Evolutionary conservation across 2,888 invertebrate genomes (phyloP).

Genomic region (Colostygia pectinataria): DNA sequence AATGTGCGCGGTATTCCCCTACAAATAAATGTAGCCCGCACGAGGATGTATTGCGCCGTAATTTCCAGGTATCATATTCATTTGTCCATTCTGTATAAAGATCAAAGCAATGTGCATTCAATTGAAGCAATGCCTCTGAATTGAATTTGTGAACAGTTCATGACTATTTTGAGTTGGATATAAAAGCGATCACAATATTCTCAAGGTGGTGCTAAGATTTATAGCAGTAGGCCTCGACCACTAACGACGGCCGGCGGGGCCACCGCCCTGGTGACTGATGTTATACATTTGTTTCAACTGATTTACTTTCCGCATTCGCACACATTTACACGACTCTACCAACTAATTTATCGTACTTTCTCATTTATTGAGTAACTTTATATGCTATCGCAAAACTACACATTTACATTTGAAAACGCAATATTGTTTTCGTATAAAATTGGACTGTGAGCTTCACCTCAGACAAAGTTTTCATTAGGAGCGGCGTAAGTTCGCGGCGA

Average conservation of each 20-base stretch:
- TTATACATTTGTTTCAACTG: conserved; percentile 78
- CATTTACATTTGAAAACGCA: conserved; percentile 22
- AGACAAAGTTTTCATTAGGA: conserved; percentile 77
- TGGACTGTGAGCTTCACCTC: conserved; percentile 57
- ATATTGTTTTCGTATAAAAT: conserved; percentile 55
- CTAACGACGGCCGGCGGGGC: conserved; percentile 68
- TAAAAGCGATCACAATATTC: conserved; percentile 56
- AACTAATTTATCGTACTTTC: conserved; percentile 49
- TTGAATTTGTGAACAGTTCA: conserved; percentile 7
- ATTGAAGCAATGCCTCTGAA: conserved; percentile 26
- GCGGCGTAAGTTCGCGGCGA: conserved; percentile 74
- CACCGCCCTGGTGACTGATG: conserved; percentile 70
- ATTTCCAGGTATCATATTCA: conserved; percentile 64
- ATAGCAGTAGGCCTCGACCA: conserved; percentile 69
- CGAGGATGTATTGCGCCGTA: conserved; percentile 57
- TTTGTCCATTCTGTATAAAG: conserved; percentile 56
- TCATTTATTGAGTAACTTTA: conserved; percentile 38
- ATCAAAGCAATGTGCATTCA: conserved; percentile 50
- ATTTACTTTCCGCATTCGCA: conserved; percentile 70
- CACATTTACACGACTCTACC: conserved; percentile 57
- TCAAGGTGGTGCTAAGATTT: conserved; percentile 76
- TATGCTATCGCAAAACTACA: conserved; percentile 12
- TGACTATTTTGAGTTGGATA: conserved; percentile 22
- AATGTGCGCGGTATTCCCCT: conserved; percentile 61
- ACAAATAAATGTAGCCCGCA: conserved; percentile 58